A percentile compares a stretch with the other conserved stretches of the same genome.
These are phyloP conservation scores for Epizoanthus ramosus DNA, from an alignment of 92 coral and sea anemone species.

Conservation along the genomic window DNA sequence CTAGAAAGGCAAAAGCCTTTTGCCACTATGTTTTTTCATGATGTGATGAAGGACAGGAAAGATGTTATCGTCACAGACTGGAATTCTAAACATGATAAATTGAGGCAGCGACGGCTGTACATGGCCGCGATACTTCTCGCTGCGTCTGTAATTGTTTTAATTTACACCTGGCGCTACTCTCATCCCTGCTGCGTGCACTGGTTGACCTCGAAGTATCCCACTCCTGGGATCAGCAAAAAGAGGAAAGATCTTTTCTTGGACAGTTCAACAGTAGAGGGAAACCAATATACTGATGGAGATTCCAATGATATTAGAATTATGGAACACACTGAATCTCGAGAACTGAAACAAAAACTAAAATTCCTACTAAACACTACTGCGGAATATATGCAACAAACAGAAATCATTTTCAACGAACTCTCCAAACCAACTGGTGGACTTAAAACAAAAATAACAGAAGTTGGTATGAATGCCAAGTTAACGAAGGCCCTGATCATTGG, in stretches of 20 bases:
- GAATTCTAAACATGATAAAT: not conserved
- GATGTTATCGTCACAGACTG: not conserved
- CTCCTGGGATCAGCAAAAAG: not conserved
- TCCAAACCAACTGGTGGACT: not conserved
- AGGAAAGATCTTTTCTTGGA: not conserved
- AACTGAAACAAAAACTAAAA: slow-evolving; percentile 1
- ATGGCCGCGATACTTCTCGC: slow-evolving; percentile 3
- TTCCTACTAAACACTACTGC: not conserved
- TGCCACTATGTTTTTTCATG: not conserved
- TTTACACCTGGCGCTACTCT: not conserved
- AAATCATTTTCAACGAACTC: not conserved
- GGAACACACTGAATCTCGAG: not conserved
- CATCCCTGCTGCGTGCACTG: not conserved
- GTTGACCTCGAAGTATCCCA: not conserved
- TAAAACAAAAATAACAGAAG: not conserved
- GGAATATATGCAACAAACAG: slow-evolving; percentile 39
- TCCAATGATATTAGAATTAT: not conserved
- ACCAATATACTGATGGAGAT: not conserved
- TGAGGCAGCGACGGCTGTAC: not conserved
- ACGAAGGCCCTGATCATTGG: slow-evolving; percentile 23
- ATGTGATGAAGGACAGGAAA: not conserved
- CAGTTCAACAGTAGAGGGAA: not conserved
- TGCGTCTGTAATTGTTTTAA: not conserved
- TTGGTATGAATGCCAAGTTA: slow-evolving; percentile 4
- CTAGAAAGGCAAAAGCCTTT: too few relatives aligned